A percentile compares a stretch with the other conserved stretches of the same genome.
Conservation (phyloP, 2,888 invertebrate genomes). For the Athripsodes cinereus region DNA sequence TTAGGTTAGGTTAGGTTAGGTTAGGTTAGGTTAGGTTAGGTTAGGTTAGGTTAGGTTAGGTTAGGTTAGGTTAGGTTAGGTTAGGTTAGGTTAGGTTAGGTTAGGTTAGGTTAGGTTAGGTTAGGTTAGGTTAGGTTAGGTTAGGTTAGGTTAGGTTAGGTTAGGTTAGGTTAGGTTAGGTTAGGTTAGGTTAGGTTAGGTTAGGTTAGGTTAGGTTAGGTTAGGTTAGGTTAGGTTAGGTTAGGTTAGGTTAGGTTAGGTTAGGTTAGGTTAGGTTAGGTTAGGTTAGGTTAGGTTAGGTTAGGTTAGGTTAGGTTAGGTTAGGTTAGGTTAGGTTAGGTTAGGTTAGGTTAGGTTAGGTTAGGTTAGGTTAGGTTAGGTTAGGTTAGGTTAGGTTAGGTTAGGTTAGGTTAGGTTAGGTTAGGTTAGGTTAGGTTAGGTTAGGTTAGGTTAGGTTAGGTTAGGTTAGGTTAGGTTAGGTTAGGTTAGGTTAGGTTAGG, state of each 20-base stretch:
- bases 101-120: slow-evolving; percentile 4
- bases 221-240: slow-evolving; percentile 4
- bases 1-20: slow-evolving; percentile 3
- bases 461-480: slow-evolving; percentile 4
- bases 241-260: slow-evolving; percentile 4
- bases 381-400: slow-evolving; percentile 4
- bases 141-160: slow-evolving; percentile 4
- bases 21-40: slow-evolving; percentile 3
- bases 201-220: slow-evolving; percentile 4
- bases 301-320: slow-evolving; percentile 4
- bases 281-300: slow-evolving; percentile 4
- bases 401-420: slow-evolving; percentile 4
- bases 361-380: slow-evolving; percentile 4
- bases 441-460: slow-evolving; percentile 4
- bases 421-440: slow-evolving; percentile 4
- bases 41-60: slow-evolving; percentile 4
- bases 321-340: slow-evolving; percentile 4
- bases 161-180: slow-evolving; percentile 4
- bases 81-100: slow-evolving; percentile 4
- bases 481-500: slow-evolving; percentile 4
- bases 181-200: slow-evolving; percentile 4
- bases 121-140: slow-evolving; percentile 4
- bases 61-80: slow-evolving; percentile 4
- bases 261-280: slow-evolving; percentile 4
- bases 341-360: slow-evolving; percentile 4